These are phyloP conservation scores for Larimichthys polyactis DNA, from an alignment of 2,113 vertebrate species.

Conservation along the genomic window DNA sequence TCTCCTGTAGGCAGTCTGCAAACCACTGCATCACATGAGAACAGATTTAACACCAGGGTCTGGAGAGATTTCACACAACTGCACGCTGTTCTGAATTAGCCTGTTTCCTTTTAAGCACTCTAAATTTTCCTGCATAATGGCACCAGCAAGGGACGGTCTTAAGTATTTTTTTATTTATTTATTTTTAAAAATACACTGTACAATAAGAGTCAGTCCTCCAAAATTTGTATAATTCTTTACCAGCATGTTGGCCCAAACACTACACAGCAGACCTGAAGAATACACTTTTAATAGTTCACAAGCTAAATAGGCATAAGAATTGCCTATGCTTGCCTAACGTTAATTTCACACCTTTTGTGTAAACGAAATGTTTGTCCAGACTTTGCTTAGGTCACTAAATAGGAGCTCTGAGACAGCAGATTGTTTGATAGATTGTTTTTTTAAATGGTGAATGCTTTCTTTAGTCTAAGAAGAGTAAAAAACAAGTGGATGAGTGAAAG, in stretches of 20 bases:
- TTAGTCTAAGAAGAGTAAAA: neutral
- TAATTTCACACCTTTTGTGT: neutral
- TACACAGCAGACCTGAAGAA: neutral
- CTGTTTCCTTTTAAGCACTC: neutral
- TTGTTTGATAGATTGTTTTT: neutral
- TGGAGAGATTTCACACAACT: slow-evolving; percentile 37
- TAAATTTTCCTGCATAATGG: neutral
- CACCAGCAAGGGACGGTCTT: neutral
- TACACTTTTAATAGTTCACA: neutral
- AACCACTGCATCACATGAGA: slow-evolving; percentile 19
- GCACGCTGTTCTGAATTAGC: neutral
- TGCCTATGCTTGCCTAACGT: neutral
- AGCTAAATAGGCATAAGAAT: neutral
- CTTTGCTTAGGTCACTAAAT: neutral
- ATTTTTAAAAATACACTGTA: neutral
- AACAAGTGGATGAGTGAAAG: neutral
- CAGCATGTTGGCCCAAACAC: neutral
- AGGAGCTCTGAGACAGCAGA: neutral
- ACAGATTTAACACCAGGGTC: slow-evolving; percentile 16
- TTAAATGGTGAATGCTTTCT: neutral
- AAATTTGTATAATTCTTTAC: neutral
- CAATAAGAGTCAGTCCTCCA: neutral
- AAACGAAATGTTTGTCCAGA: neutral
- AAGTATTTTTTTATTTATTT: neutral
- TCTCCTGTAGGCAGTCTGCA: slow-evolving; percentile 12